A percentile compares a stretch with the other conserved stretches of the same genome.
These are phyloP conservation scores for Astyanax mexicanus DNA, from an alignment of 2,797 vertebrate species.

Conservation along the genomic window DNA sequence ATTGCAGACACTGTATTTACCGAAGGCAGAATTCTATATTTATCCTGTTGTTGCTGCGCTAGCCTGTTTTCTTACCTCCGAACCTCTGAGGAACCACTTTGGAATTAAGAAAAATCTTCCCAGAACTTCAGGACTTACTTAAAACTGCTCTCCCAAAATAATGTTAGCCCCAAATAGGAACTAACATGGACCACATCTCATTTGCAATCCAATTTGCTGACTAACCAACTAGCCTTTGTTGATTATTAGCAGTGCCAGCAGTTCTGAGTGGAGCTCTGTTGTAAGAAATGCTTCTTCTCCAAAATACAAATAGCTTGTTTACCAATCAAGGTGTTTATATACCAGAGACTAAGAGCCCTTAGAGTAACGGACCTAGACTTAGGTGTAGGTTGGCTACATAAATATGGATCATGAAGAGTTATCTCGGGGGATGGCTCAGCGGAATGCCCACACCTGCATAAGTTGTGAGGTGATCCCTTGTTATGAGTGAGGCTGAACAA, in stretches of 20 bases:
- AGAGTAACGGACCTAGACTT: background rate
- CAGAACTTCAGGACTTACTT: background rate
- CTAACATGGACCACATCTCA: background rate
- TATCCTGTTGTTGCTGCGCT: no score
- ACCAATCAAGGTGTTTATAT: no score
- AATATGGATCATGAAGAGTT: no score
- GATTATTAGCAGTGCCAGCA: background rate
- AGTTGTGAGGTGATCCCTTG: no score
- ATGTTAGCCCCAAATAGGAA: background rate
- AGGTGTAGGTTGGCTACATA: background rate
- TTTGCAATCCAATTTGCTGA: constrained; percentile 31
- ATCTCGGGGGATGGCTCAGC: no score
- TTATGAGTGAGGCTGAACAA: no score
- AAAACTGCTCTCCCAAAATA: background rate
- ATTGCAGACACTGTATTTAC: background rate
- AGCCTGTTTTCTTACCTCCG: background rate
- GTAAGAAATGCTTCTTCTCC: background rate
- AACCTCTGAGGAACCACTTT: background rate
- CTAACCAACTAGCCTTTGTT: constrained; percentile 1
- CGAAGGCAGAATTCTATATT: no score
- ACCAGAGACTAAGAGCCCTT: no score
- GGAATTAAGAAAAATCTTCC: background rate
- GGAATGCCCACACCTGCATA: no score
- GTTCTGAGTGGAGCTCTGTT: background rate
- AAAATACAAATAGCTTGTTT: constrained; percentile 2